Conservation (phyloP, 2,113 vertebrate species). For the Pitta sordida region DNA sequence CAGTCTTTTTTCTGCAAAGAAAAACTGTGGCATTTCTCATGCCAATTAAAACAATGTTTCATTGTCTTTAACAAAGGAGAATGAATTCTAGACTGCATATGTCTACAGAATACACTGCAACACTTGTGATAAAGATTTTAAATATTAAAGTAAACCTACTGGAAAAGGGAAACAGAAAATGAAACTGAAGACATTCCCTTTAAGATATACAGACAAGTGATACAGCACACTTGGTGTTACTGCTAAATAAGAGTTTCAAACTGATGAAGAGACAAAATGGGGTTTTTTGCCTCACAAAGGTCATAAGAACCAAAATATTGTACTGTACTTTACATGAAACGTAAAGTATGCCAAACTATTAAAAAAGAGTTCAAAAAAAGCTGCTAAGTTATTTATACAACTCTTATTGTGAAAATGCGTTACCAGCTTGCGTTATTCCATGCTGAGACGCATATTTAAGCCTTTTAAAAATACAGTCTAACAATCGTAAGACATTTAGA, state of each 20-base stretch:
- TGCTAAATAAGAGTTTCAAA: not conserved
- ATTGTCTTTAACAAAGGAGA: conserved; percentile 57
- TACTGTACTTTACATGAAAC: not conserved
- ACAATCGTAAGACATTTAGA: not conserved
- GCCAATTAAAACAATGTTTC: conserved; percentile 56
- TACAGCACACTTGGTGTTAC: not conserved
- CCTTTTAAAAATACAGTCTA: not conserved
- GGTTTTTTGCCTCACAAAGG: not conserved
- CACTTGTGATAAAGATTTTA: conserved; percentile 18
- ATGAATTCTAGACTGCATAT: conserved; percentile 34
- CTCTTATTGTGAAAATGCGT: not conserved
- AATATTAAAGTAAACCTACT: not conserved
- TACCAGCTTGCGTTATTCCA: not conserved
- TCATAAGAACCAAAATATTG: not conserved
- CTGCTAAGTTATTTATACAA: not conserved
- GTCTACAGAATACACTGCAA: not conserved
- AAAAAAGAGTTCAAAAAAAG: not conserved
- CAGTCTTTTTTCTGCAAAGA: not conserved
- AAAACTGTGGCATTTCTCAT: conserved; percentile 45
- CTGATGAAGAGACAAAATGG: not conserved
- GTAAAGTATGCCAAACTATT: not conserved
- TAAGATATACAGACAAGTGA: not conserved
- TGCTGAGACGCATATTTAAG: not conserved
- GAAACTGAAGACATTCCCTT: not conserved
- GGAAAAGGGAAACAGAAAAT: not conserved